These are phyloP conservation scores for Diprion similis DNA, from an alignment of 1,140 invertebrate species.

Conservation along the genomic window DNA sequence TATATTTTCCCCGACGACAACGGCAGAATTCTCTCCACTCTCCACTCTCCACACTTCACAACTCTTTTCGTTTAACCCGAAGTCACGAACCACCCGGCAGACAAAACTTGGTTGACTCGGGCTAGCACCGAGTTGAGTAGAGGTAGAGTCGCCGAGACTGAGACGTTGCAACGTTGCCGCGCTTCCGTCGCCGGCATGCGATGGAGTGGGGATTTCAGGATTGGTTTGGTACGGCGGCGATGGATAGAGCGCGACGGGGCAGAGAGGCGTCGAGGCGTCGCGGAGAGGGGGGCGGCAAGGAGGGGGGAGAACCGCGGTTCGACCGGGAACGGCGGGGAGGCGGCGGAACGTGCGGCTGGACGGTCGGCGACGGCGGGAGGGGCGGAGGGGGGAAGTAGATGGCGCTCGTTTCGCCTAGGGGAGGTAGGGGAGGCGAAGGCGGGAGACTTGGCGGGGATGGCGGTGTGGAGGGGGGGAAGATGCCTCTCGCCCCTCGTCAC, in stretches of 20 bases:
- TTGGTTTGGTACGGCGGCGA: slow-evolving; percentile 45
- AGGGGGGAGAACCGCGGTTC: slow-evolving; percentile 29
- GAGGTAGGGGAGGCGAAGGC: slow-evolving; percentile 9
- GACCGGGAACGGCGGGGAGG: slow-evolving; percentile 19
- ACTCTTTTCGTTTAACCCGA: slow-evolving; percentile 50
- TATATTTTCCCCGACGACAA: neutral
- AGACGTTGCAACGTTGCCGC: slow-evolving; percentile 55
- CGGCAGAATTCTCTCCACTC: slow-evolving; percentile 45
- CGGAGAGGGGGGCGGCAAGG: slow-evolving; percentile 24
- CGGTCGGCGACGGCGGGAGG: slow-evolving; percentile 21
- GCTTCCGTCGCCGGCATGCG: slow-evolving; percentile 38
- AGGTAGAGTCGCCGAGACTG: slow-evolving; percentile 48
- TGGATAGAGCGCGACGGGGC: slow-evolving; percentile 36
- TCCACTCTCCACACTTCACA: slow-evolving; percentile 19
- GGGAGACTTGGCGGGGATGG: neutral
- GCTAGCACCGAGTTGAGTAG: slow-evolving; percentile 37
- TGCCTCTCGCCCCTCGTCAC: neutral
- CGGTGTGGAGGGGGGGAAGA: neutral
- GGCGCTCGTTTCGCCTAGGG: neutral
- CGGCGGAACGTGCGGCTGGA: slow-evolving; percentile 8
- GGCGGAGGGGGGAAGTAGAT: neutral
- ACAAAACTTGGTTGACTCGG: slow-evolving; percentile 58
- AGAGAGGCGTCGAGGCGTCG: slow-evolving; percentile 33
- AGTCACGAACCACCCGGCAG: slow-evolving; percentile 43
- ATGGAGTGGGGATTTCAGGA: slow-evolving; percentile 48